Conservation (phyloP, 2,113 vertebrate species). For the Varanus komodoensis region DNA sequence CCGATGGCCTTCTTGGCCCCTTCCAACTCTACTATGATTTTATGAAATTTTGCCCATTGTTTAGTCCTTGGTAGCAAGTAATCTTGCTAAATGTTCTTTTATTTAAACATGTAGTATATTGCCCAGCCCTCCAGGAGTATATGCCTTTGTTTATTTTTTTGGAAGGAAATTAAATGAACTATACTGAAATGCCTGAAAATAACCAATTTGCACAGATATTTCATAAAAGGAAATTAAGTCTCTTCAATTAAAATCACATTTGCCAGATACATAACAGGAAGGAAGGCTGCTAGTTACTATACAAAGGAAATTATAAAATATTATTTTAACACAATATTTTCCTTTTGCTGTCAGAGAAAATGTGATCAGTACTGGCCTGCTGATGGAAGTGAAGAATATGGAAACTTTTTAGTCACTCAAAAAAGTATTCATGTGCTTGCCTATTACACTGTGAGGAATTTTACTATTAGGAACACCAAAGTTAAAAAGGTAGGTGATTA, state of each 20-base stretch:
- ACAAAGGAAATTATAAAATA: background rate
- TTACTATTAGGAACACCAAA: conserved; percentile 87
- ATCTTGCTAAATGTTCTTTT: background rate
- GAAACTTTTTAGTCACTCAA: conserved; percentile 88
- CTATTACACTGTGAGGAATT: conserved; percentile 91
- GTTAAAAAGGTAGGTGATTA: conserved; percentile 86
- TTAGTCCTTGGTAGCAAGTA: background rate
- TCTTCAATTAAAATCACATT: background rate
- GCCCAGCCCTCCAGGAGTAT: background rate
- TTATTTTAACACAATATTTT: conserved; percentile 32
- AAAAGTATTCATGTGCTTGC: conserved; percentile 86
- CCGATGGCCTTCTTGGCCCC: too few species aligned
- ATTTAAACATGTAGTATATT: background rate
- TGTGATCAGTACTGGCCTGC: conserved; percentile 98
- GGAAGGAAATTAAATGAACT: background rate
- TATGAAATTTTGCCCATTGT: background rate
- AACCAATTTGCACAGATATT: background rate
- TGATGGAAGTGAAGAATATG: conserved; percentile 92
- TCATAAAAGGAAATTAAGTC: background rate
- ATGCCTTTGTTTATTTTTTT: too few species aligned
- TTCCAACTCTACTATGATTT: too few species aligned
- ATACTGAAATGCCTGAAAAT: background rate
- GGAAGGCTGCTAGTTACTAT: background rate
- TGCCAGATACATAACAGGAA: background rate
- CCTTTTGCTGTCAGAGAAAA: conserved; percentile 85